Base-by-base conservation (phyloP, 1,140 invertebrate species). In the Drosophila nigrodunni region DNA sequence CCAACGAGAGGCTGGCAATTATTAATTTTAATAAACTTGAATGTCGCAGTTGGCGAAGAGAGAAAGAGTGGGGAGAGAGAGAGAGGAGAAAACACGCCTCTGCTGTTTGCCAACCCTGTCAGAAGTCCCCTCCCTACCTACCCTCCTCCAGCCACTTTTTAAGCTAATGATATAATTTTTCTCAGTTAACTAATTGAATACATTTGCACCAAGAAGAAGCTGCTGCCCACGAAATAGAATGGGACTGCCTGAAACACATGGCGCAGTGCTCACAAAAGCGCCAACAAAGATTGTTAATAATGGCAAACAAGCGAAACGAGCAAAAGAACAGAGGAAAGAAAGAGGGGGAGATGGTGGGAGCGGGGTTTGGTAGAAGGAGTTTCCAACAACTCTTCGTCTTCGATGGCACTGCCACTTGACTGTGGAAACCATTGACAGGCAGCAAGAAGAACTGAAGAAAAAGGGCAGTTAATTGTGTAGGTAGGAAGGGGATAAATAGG, bases 151-250 rank as follows among this genome's bases (percentile, higher is more conserved):
- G 2, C 18, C 18, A 2, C 52, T 60, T 47, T 55, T 77, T 54
- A 11, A 55, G 83, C 85, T 89, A 90, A 89, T 89, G 86, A 81
- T 90, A 85, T 89, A 89, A 90, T 89, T 89, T 89, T 89, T 89
- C 85, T 90, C 80, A 85, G 85, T 89, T 90, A 89, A 78, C 85
- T 89, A 89, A 89, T 89, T 89, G 86, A 89, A 89, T 89, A 88
- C 85, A 89, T 88, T 89, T 89, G 80, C 78, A 68, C 25, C 66
- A 69, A 55, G 13, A 8, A 49, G 47, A 60, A 25, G 25, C 25
- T 30, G 58, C 57, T 41, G 54, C 11, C 54, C 58, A 41, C 35
- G 21, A 39, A 7, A 30, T 30, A 2, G 61, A 7, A 8, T 55
- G 39, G 21, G 6, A 34, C 7, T 54, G 54, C 43, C 21, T 46